Conservation (phyloP, 2,888 invertebrate species). For the Ectemnius cavifrons region DNA sequence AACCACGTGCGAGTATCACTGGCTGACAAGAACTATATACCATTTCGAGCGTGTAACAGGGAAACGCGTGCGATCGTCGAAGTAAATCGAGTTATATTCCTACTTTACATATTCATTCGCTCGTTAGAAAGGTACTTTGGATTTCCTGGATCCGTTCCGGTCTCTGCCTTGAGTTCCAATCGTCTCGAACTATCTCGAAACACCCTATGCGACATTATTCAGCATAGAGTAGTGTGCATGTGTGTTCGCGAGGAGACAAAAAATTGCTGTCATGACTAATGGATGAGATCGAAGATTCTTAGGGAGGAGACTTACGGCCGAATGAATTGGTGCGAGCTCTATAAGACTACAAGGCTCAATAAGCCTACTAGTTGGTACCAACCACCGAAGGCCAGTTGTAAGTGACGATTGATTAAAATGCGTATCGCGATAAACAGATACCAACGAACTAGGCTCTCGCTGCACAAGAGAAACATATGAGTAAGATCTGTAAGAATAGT, state of each 20-base stretch:
- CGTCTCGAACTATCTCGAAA: conserved; percentile 31
- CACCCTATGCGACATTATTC: conserved; percentile 41
- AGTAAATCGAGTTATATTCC: not conserved
- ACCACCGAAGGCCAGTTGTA: too few relatives aligned
- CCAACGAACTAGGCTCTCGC: too few relatives aligned
- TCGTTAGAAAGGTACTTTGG: conserved; percentile 37
- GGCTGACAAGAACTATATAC: not conserved
- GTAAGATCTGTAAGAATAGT: too few relatives aligned
- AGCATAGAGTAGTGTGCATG: conserved; percentile 18
- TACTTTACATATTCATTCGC: conserved; percentile 48
- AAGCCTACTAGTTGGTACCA: too few relatives aligned
- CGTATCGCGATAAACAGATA: too few relatives aligned
- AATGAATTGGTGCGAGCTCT: conserved; percentile 11
- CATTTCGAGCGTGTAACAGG: not conserved
- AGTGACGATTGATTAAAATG: too few relatives aligned
- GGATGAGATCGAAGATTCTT: conserved; percentile 15
- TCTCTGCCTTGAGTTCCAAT: conserved; percentile 32
- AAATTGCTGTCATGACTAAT: conserved; percentile 34
- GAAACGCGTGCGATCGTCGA: not conserved
- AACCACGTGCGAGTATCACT: too few relatives aligned
- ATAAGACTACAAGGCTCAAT: not conserved
- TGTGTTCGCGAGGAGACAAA: conserved; percentile 30
- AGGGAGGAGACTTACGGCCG: not conserved
- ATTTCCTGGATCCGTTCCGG: conserved; percentile 30
- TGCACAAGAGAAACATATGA: too few relatives aligned